phyloP scores from a whole-genome alignment of 2,113 vertebrate genomes.

The Blennius ocellaris region DNA sequence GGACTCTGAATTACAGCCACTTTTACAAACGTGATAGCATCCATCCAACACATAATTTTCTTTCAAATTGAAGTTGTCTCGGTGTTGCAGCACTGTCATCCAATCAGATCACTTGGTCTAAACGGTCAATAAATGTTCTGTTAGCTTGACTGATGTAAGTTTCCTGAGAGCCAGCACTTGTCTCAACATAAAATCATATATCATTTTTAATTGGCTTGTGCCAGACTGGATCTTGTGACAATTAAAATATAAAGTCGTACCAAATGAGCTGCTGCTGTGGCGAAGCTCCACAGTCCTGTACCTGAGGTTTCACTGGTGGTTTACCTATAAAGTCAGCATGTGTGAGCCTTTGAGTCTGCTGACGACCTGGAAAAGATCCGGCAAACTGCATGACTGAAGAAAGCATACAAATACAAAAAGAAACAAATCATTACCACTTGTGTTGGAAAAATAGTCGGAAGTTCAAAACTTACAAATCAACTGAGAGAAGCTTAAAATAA shows the following conservation, averaged over 20 bases:
- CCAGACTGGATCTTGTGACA: conserved; percentile 76
- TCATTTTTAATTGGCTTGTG: conserved; percentile 89
- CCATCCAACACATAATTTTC: conserved; percentile 60
- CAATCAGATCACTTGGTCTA: conserved; percentile 71
- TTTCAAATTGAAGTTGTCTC: conserved; percentile 57
- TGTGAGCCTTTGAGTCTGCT: conserved; percentile 38
- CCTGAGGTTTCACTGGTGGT: conserved; percentile 74
- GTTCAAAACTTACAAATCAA: conserved; percentile 57
- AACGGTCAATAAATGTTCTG: conserved; percentile 79
- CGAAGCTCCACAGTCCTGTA: conserved; percentile 65
- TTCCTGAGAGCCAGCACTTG: conserved; percentile 70
- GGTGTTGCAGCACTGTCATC: conserved; percentile 37
- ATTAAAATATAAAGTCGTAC: conserved; percentile 77
- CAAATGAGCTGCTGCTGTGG: conserved; percentile 76
- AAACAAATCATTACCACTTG: conserved; percentile 8
- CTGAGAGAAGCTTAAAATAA: conserved; percentile 12
- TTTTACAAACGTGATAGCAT: conserved; percentile 31
- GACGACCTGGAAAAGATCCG: conserved; percentile 23
- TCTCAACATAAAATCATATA: conserved; percentile 83
- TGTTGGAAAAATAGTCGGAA: neutral
- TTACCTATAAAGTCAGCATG: conserved; percentile 71
- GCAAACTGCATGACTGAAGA: conserved; percentile 19
- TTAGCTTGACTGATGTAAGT: conserved; percentile 81
- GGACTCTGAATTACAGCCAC: conserved; percentile 3
- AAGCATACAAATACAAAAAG: conserved; percentile 6